Base-by-base conservation (phyloP, 1,140 invertebrate genomes). In the Aphelenchoides fujianensis region DNA sequence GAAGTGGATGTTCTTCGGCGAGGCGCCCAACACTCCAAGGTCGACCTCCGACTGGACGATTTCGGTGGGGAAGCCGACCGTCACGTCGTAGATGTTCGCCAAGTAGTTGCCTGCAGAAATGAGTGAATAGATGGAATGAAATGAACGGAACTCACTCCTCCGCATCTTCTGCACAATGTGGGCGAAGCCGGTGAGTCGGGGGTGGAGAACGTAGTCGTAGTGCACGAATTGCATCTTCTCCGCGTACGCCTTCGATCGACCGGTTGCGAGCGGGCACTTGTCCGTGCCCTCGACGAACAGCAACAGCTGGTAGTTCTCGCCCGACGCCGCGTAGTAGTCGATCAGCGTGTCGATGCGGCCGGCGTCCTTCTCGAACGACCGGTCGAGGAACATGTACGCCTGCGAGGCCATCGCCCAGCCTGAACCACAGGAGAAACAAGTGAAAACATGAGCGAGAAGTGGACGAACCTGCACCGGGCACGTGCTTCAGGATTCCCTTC, bases 381-480 rank as follows among this genome's bases (percentile, higher is more conserved):
- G 88, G 59, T 91, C 90, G 74, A 94, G 89, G 84, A 92, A 94
- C 36, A 94, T 85, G 84, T 91, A 94, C 69, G 89, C 90, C 71
- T 90, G 90, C 84, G 91, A 86, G 84, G 93, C 92, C 91, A 94
- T 93, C 73, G 91, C 91, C 81, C 78, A 84, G 90, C 91, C 91
- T 85, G 90, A 70, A 71, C 23, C 41, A 48, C 41, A 48, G 23
- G 23, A 12, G 41, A 48, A 48, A 48, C 41, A 16, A 23, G 23
- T 48, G 41, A 48, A 48, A 48, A 48, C 23, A 48, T 16, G 41
- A 23, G 41, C 41, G 41, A 12, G 23, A 48, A 48, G 23, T 48
- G 41, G 23, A 48, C 23, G 62, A 72, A 91, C 91, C 91, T 85
- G 91, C 88, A 63, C 91, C 91, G 5, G 91, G 92, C 72, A 92